Percentiles rank a stretch among this genome's conserved stretches.
Evolutionary conservation across 2,888 invertebrate genomes (phyloP).

Genomic region (Harpalus rubripes): DNA sequence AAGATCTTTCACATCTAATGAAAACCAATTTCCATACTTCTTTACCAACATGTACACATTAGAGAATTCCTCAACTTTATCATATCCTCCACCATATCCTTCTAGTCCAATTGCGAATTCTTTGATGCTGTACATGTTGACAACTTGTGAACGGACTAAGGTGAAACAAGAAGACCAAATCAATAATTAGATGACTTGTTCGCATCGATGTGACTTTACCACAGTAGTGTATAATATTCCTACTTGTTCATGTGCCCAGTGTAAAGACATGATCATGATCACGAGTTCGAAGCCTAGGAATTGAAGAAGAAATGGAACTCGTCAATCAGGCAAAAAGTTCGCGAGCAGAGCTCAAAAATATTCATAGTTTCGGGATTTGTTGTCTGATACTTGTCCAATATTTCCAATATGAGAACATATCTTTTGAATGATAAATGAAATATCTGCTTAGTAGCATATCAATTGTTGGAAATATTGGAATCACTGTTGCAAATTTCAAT

Average conservation of each 20-base stretch:
- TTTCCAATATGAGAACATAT: not conserved
- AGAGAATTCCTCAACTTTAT: not conserved
- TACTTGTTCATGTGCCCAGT: constrained; percentile 36
- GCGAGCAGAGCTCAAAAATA: not conserved
- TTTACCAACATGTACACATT: too few species aligned
- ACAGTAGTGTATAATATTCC: constrained; percentile 37
- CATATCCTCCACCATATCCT: not conserved
- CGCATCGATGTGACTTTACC: constrained; percentile 31
- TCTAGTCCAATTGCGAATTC: not conserved
- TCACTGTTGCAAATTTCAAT: not conserved
- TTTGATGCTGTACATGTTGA: not conserved
- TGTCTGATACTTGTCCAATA: not conserved
- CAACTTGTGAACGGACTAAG: not conserved
- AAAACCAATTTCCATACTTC: not conserved
- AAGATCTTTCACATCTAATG: constrained; percentile 9
- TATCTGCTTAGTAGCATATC: constrained; percentile 1
- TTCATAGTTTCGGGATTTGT: not conserved
- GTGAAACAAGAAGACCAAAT: constrained; percentile 40
- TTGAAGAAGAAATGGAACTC: constrained; percentile 28
- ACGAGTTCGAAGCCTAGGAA: constrained; percentile 50
- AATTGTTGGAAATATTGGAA: constrained; percentile 3
- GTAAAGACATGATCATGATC: constrained; percentile 13
- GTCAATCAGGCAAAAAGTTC: not conserved
- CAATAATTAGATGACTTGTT: constrained; percentile 41
- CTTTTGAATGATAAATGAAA: not conserved